phyloP scores from a whole-genome alignment of 2,797 vertebrate genomes.

The Limnodromus scolopaceus region DNA sequence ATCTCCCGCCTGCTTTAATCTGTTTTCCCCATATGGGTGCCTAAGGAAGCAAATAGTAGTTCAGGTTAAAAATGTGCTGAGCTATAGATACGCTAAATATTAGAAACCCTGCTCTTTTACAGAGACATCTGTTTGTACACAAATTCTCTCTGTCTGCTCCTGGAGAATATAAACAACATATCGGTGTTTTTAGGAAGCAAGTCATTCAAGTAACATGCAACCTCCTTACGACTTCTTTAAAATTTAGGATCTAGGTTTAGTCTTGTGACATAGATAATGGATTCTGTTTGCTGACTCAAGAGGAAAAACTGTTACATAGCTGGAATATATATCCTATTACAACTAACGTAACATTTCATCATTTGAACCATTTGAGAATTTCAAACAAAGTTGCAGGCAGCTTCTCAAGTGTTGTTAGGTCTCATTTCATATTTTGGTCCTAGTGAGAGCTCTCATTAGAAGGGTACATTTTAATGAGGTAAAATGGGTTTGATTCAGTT shows the following conservation, averaged over 20 bases:
- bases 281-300: conserved; percentile 13
- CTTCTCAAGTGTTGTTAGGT: neutral
- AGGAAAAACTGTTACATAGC: neutral
- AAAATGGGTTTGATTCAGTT: neutral
- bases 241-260: conserved; percentile 46
- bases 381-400: neutral
- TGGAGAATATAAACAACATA: conserved; percentile 42
- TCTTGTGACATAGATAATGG: conserved; percentile 2
- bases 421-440: neutral
- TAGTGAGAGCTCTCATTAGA: neutral
- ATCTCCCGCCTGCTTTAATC: neutral
- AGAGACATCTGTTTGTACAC: conserved; percentile 24
- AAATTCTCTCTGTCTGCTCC: conserved; percentile 27
- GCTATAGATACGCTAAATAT: conserved; percentile 29
- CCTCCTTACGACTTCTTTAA: conserved; percentile 23
- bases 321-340: neutral
- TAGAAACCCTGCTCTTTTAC: conserved; percentile 30
- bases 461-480: neutral
- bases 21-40: neutral
- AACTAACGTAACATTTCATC: neutral
- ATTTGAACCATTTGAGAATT: neutral
- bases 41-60: neutral
- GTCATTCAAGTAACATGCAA: conserved; percentile 25
- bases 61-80: conserved; percentile 42
- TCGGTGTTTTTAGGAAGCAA: conserved; percentile 48